Evolutionary conservation across 1,140 invertebrate genomes (phyloP), one percentile per base, ranked within the genome.

Genomic region (Whitmania pigra): DNA sequence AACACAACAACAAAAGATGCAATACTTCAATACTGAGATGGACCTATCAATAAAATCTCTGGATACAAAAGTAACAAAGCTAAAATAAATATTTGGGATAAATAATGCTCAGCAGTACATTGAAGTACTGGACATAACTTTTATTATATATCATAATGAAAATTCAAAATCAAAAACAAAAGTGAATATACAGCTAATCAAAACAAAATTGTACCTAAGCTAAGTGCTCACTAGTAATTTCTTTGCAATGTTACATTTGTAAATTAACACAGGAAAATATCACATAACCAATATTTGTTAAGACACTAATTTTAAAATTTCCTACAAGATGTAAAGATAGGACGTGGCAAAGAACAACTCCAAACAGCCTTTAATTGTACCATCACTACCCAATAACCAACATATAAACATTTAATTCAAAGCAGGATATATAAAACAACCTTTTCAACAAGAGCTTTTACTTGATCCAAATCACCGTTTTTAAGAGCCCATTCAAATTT

Each of bases 401-500:
- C 9, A 7, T 25, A 63, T 63, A 25, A 31, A 4, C 7, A 25
- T 13, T 63, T 63, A 63, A 25, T n/a, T 63, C 43, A 49, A 6
- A 63, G 7, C 29, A 63, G 15, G 57, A 55, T 74, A 73, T 20
- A 57, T 17, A 36, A 57, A 66, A 17, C 36, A 85, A 90, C 89
- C 86, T 88, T 88, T 81, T 91, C 90, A 74, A 94, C 86, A 75
- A 89, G 87, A 80, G 91, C 88, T 83, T 90, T 89, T 22, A 95
- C 91, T 84, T 90, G 88, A 77, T 93, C 91, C 76, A 94, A 85
- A 82, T 96, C 93, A 68, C 92, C 92, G 82, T 94, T 95, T 85
- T 94, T 94, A 74, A 95, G 90, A 78, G 89, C 90, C 91, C 92
- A 94, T 74, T 92, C 88, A 79, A 93, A 87, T 82, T 90, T 89